Base-by-base conservation (phyloP, 2,888 invertebrate species). In the Bombyx huttoni region DNA sequence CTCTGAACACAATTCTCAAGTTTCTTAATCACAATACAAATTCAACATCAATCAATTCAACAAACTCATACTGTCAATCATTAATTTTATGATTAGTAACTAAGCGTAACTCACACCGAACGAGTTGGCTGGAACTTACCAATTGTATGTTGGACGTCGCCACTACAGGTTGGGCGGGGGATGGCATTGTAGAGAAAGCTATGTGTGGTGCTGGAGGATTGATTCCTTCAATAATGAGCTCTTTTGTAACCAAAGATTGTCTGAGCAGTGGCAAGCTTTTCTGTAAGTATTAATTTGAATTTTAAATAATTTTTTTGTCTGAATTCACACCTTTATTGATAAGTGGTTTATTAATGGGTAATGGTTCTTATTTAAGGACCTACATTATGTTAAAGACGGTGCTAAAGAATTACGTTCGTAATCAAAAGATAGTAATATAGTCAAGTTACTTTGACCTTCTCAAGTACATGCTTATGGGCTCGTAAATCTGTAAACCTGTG, bases 231-330 rank as follows among this genome's bases (percentile, higher is more conserved):
- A 99, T 98, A 35, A 94, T 92, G 74, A 98, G 90, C 84, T 98
- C 98, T 81, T 96, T 95, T 47, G 93, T 94, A 56, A 94, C 94
- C 64, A 98, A 89, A 13, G 97, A 97, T 79, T 97, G 96, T 54
- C 98, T 92, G 58, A 98, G 90, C 60, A 97, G 90, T 46, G 98
- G 98, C 78, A 98, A 90, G 89, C 98, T 98, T 94, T 97, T 98
- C 96, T 96, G 89, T 51, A 72, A 40, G 13, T 8, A 46, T 8
- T 47, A 7, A 47, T 40, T 40, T 3, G 40, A 6, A 24, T 5
- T 24, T 24, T 2, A 24, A 24, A 24, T 24, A 5, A 24, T 24
- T 24, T 24, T 24, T 24, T 24, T 2, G 5, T 24, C 24, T 24
- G 24, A 24, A 24, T 24, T 24, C 24, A 24, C 24, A 5, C 24